Evolutionary conservation across 2,113 vertebrate genomes (phyloP), one percentile per base, ranked within the genome.

Genomic region (Engystomops pustulosus): DNA sequence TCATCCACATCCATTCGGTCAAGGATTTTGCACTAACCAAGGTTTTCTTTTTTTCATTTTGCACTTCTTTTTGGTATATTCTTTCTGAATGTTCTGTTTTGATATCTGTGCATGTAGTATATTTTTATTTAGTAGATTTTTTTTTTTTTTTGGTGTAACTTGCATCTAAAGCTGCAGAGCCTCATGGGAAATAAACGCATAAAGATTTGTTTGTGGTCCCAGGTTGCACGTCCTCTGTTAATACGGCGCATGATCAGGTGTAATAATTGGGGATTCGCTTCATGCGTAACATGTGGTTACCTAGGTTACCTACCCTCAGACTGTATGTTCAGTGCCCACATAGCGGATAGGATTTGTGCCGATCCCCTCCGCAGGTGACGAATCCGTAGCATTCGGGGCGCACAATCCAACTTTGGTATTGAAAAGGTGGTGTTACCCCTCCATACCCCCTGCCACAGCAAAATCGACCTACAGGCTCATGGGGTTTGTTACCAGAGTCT

Each of bases 1-100:
- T 95, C 93, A 94, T 91, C 87, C 92, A 93, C 93, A 90, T 91
- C 62, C 94, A 95, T 95, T 88, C 93, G 88, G 93, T 93, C 87
- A 90, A 92, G 93, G 93, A 95, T 92, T 92, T 78, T 96, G 95
- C 94, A 91, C 94, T 96, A 95, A 96, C 93, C 93, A 88, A 94
- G 87, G 91, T 90, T 89, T 79, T 79, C 87, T 89, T 90, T n/a
- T n/a, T n/a, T 89, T 80, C 55, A 86, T 93, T 87, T 89, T 90
- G 85, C 89, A 87, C 90, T 89, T 10, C 25, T 93, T 90, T 92
- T 90, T 91, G 92, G 90, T 91, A 93, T 90, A 25, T 88, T 92
- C 93, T 92, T 41, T 70, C 23, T 84, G 94, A 93, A 94, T 88
- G 90, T 93, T 92, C 88, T 93, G 92, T 95, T 93, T n/a, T 95